A percentile compares a stretch with the other conserved stretches of the same genome.
Evolutionary conservation across 2,888 invertebrate species (phyloP).

Genomic region (Melikaiella ostensackeni): DNA sequence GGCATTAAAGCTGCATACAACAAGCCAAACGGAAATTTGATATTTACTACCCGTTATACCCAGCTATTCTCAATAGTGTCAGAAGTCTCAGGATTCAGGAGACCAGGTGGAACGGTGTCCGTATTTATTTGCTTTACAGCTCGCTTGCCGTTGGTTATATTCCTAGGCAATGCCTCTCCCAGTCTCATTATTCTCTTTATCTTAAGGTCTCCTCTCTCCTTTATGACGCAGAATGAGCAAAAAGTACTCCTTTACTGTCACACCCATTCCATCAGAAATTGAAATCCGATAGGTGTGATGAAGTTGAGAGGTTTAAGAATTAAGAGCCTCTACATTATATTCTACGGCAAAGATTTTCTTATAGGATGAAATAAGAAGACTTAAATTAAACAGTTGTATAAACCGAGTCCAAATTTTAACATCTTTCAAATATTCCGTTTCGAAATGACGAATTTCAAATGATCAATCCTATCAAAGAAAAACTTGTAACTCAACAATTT

Average conservation of each 20-base stretch:
- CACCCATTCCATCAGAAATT: background rate
- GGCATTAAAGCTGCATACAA: slow-evolving; percentile 21
- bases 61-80: slow-evolving; percentile 31
- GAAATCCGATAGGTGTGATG: background rate
- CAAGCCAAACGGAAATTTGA: slow-evolving; percentile 37
- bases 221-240: slow-evolving; percentile 5
- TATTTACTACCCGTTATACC: slow-evolving; percentile 36
- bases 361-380: background rate
- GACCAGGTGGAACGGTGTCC: background rate
- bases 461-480: too few species aligned
- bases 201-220: background rate
- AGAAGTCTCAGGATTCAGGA: slow-evolving; percentile 32
- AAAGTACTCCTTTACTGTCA: background rate
- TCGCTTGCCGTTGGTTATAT: background rate
- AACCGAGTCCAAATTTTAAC: too few species aligned
- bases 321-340: background rate
- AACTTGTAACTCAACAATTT: too few species aligned
- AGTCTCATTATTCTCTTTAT: background rate
- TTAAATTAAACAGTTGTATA: too few species aligned
- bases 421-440: too few species aligned
- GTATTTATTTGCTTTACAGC: slow-evolving; percentile 23
- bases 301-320: background rate
- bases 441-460: too few species aligned
- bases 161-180: background rate
- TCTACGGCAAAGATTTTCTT: background rate